Evolutionary conservation across 1,140 invertebrate species (phyloP).

Genomic region (Drosophila ogumai): DNA sequence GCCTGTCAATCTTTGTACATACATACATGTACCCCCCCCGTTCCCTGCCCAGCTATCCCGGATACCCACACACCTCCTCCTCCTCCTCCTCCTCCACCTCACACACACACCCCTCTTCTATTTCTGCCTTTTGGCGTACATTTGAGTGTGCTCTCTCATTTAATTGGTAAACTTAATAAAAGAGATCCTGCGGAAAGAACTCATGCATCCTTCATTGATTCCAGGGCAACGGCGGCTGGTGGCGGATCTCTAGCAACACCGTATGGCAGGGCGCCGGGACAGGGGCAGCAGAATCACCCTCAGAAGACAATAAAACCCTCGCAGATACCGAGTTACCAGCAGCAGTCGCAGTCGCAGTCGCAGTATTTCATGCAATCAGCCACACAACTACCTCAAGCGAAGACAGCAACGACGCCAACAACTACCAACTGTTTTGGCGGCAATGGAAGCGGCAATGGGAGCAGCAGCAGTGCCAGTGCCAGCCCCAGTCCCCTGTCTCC

Average conservation of each 20-base stretch:
- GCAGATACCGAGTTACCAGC: slow-evolving; percentile 82
- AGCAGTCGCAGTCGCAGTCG: slow-evolving; percentile 46
- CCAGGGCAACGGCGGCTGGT: slow-evolving; percentile 44
- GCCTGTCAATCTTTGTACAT: slow-evolving; percentile 29
- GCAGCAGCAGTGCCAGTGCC: slow-evolving; percentile 23
- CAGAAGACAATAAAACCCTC: slow-evolving; percentile 75
- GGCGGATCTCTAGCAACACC: slow-evolving; percentile 23
- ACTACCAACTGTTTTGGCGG: slow-evolving; percentile 58
- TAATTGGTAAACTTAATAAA: slow-evolving; percentile 1
- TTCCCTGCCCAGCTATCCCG: neutral
- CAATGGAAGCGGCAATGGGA: slow-evolving; percentile 37
- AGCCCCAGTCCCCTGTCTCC: slow-evolving; percentile 43
- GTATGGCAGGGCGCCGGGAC: slow-evolving; percentile 31
- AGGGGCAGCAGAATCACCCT: slow-evolving; percentile 32
- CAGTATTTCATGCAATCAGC: slow-evolving; percentile 79
- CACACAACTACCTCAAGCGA: slow-evolving; percentile 82
- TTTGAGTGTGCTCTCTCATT: slow-evolving; percentile 50
- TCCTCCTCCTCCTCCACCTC: neutral
- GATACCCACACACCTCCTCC: neutral
- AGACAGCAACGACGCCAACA: slow-evolving; percentile 34
- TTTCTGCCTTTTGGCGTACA: slow-evolving; percentile 42
- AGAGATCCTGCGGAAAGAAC: neutral
- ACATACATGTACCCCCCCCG: slow-evolving; percentile 11
- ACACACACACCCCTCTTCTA: slow-evolving; percentile 4
- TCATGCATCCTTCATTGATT: slow-evolving; percentile 16